Conservation (phyloP, 92 coral and sea anemone species). For the Desmophyllum pertusum region DNA sequence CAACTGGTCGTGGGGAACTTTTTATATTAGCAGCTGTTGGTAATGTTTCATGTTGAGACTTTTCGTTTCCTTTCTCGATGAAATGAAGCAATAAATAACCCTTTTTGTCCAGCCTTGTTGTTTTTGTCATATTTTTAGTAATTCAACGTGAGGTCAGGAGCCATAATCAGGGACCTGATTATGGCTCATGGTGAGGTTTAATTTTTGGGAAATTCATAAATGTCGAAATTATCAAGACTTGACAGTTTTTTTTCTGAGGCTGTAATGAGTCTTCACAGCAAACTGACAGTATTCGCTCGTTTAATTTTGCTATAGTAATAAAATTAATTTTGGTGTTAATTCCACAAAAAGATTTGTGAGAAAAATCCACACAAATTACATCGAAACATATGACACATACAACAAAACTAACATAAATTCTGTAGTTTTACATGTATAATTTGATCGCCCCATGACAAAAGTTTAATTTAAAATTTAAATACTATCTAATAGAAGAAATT, state of each 20-base stretch:
- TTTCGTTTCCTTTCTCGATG: neutral
- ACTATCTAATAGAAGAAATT: neutral
- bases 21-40: neutral
- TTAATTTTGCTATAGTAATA: conserved; percentile 24
- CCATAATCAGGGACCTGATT: too few species aligned
- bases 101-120: neutral
- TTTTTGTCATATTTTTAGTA: neutral
- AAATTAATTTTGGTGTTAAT: neutral
- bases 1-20: neutral
- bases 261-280: conserved; percentile 4
- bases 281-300: conserved; percentile 11
- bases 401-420: conserved; percentile 10
- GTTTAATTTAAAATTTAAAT: conserved; percentile 33
- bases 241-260: neutral
- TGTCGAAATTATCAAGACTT: conserved; percentile 12
- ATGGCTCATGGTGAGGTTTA: too few species aligned
- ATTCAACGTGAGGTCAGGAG: neutral
- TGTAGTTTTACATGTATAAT: neutral
- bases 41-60: neutral
- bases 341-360: neutral
- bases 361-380: conserved; percentile 13
- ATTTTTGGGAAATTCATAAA: neutral
- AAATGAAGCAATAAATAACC: neutral
- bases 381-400: neutral
- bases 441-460: conserved; percentile 25